Base-by-base conservation (phyloP, 2,113 vertebrate genomes). In the Pseudorhombus dupliciocellatus region DNA sequence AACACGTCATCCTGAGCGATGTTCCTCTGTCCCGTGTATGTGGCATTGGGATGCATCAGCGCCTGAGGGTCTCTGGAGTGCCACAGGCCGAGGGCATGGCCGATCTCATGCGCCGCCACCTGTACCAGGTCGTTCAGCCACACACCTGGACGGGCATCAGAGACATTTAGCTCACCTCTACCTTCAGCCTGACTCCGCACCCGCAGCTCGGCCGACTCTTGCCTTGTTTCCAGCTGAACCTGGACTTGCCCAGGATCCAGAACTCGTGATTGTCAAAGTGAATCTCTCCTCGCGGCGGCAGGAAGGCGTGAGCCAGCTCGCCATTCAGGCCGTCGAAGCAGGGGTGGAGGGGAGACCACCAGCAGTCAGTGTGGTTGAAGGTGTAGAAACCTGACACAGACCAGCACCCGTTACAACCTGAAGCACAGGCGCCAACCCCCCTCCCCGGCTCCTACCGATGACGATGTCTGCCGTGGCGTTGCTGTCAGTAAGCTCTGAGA, bases 201-300 rank as follows among this genome's bases (percentile, higher is more conserved):
- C n/a, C n/a, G n/a, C n/a, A n/a, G n/a, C n/a, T n/a, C n/a, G n/a
- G n/a, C n/a, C n/a, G n/a, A n/a, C 10, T n/a, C 50, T 30, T 81
- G 95, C 95, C 95, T 90, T 93, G 94, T 70, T 90, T 95, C 95
- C 95, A 95, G 88, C 94, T 95, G 91, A 95, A 96, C 28, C 93
- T 84, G 12, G 94, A 94, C 84, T 89, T 93, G 2, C 95, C 95
- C 1, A 96, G 92, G 66, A 96, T 92, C 95, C 95, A 95, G 87
- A 94, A 94, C 86, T 96, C 95, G 5, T 95, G 94, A 80, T 96
- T 95, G 82, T 95, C 95, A 1, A 95, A 95, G 82, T 95, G 95
- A 70, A 95, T 95, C 62, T 95, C 94, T 1, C 94, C 95, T 0
- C 91, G 83, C 0, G 95, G 94, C 0, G 94, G 95, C 40, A 96